Evolutionary conservation across 2,113 vertebrate genomes (phyloP).

Genomic region (Neofelis nebulosa): DNA sequence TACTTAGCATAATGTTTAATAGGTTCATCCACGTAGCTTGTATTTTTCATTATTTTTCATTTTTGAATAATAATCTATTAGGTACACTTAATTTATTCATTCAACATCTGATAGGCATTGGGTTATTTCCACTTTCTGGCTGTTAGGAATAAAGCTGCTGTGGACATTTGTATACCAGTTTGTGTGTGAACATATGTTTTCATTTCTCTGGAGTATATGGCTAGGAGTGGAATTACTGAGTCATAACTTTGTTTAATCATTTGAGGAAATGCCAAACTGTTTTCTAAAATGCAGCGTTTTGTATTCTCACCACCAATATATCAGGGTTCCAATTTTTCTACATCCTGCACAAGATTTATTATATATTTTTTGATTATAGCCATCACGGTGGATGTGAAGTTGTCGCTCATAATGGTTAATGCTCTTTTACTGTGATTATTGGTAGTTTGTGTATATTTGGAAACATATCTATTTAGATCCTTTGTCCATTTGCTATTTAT

Average conservation of each 20-base stretch:
- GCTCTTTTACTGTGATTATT: background rate
- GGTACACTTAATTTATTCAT: background rate
- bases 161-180: background rate
- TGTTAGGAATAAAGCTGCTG: background rate
- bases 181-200: background rate
- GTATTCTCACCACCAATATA: background rate
- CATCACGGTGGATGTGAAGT: background rate
- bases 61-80: background rate
- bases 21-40: background rate
- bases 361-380: background rate
- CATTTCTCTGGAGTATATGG: background rate
- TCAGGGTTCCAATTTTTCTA: background rate
- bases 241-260: background rate
- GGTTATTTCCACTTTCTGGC: background rate
- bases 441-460: background rate
- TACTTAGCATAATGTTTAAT: background rate
- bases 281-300: background rate
- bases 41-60: background rate
- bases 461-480: background rate
- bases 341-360: background rate
- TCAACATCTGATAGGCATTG: background rate
- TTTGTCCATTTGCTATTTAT: background rate
- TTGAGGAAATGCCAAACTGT: background rate
- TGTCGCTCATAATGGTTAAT: background rate
- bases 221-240: background rate